Evolutionary conservation across 2,888 invertebrate species (phyloP).

Genomic region (Belgica antarctica): DNA sequence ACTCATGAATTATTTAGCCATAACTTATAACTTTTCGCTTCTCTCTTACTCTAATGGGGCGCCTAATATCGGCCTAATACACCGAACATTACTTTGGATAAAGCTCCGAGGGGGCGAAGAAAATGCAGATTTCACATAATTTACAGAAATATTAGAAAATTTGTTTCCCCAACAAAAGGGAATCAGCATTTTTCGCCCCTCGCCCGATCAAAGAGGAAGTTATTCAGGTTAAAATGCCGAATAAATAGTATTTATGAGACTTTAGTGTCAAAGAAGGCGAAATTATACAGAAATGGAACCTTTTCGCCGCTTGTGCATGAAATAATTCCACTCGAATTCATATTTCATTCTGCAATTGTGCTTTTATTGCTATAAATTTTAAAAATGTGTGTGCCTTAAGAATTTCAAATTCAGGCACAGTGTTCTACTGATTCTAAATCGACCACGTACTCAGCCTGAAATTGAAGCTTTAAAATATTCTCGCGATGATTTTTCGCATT

Average conservation of each 20-base stretch:
- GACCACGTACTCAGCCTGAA: neutral
- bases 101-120: neutral
- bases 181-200: constrained; percentile 27
- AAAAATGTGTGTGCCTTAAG: too few relatives aligned
- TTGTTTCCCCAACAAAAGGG: constrained; percentile 18
- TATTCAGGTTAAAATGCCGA: constrained; percentile 39
- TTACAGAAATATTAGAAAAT: constrained; percentile 12
- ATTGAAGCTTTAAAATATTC: too few relatives aligned
- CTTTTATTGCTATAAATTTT: constrained; percentile 17
- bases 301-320: constrained; percentile 37
- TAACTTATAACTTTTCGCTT: constrained; percentile 32
- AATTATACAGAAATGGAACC: constrained; percentile 30
- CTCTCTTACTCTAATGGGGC: neutral
- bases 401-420: too few relatives aligned
- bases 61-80: too few relatives aligned
- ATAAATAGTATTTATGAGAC: constrained; percentile 41
- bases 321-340: neutral
- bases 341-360: constrained; percentile 9
- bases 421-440: neutral
- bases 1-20: constrained; percentile 38
- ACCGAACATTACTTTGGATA: too few relatives aligned
- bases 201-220: neutral
- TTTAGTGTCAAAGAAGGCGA: constrained; percentile 36
- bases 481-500: neutral
- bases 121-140: constrained; percentile 40